These are phyloP conservation scores for Mastacembelus armatus DNA, from an alignment of 2,797 vertebrate species.

Conservation along the genomic window DNA sequence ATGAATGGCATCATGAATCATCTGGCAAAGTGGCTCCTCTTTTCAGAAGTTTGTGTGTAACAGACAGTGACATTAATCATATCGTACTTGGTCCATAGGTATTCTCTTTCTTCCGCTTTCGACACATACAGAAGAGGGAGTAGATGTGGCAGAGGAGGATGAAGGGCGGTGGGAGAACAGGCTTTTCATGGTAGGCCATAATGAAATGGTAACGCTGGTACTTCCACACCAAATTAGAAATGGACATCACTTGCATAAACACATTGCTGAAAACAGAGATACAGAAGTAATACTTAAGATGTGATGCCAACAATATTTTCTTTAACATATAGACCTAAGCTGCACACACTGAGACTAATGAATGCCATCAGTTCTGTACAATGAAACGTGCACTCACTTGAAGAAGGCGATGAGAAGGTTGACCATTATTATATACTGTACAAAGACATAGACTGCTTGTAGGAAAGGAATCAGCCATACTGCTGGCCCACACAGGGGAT, in stretches of 20 bases:
- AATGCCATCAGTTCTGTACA: not conserved
- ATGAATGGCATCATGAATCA: not conserved
- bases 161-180: slow-evolving; percentile 95
- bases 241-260: slow-evolving; percentile 98
- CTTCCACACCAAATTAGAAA: slow-evolving; percentile 99
- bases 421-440: slow-evolving; percentile 99
- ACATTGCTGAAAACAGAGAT: slow-evolving; percentile 89
- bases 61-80: not conserved
- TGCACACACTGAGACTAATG: not conserved
- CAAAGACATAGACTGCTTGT: slow-evolving; percentile 99
- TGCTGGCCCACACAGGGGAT: slow-evolving; percentile 84
- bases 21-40: not conserved
- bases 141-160: slow-evolving; percentile 94
- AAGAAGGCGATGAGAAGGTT: slow-evolving; percentile 99
- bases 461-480: slow-evolving; percentile 95
- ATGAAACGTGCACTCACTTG: slow-evolving; percentile 87
- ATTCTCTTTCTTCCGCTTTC: slow-evolving; percentile 95
- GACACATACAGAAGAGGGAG: slow-evolving; percentile 93
- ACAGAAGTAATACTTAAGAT: not conserved
- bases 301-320: not conserved
- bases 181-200: slow-evolving; percentile 98
- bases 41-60: not conserved
- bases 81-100: slow-evolving; percentile 95
- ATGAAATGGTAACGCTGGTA: slow-evolving; percentile 98
- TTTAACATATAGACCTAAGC: not conserved